A percentile compares a stretch with the other conserved stretches of the same genome.
These are phyloP conservation scores for Gouania willdenowi DNA, from an alignment of 2,797 vertebrate species.

Conservation along the genomic window DNA sequence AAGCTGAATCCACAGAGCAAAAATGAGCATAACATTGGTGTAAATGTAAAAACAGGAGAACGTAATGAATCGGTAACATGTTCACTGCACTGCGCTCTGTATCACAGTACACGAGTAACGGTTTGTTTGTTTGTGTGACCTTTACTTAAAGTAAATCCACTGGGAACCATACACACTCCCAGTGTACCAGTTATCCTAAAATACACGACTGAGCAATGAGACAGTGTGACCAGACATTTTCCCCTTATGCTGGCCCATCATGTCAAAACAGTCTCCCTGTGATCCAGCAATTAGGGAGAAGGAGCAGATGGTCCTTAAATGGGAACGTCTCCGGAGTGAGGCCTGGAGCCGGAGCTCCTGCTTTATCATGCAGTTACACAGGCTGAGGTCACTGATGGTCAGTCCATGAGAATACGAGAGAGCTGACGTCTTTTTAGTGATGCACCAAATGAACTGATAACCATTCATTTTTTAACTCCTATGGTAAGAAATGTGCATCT, in stretches of 20 bases:
- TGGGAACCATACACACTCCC: slow-evolving; percentile 1
- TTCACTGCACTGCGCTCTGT: too few species aligned
- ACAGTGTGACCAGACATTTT: slow-evolving; percentile 30
- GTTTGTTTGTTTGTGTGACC: slow-evolving; percentile 5
- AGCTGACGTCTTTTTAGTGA: too few species aligned
- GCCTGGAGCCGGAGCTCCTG: slow-evolving; percentile 3
- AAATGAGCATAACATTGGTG: too few species aligned
- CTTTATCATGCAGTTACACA: slow-evolving; percentile 6
- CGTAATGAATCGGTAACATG: too few species aligned
- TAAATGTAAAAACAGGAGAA: too few species aligned
- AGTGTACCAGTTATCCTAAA: slow-evolving; percentile 10
- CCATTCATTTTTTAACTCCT: too few species aligned
- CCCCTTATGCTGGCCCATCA: slow-evolving; percentile 39
- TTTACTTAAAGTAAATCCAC: slow-evolving; percentile 6
- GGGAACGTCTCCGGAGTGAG: too few species aligned
- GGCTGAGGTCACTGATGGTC: slow-evolving; percentile 13
- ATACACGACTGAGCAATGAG: slow-evolving; percentile 7
- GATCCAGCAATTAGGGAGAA: slow-evolving; percentile 61
- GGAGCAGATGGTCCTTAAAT: slow-evolving; percentile 66
- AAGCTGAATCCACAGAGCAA: too few species aligned
- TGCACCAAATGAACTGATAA: too few species aligned
- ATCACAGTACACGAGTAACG: background rate
- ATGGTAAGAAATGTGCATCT: too few species aligned
- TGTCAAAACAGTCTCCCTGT: slow-evolving; percentile 59
- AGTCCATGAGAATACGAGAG: too few species aligned